A percentile compares a stretch with the other conserved stretches of the same genome.
phyloP scores from a whole-genome alignment of 2,797 vertebrate species.

The Spea hammondii region DNA sequence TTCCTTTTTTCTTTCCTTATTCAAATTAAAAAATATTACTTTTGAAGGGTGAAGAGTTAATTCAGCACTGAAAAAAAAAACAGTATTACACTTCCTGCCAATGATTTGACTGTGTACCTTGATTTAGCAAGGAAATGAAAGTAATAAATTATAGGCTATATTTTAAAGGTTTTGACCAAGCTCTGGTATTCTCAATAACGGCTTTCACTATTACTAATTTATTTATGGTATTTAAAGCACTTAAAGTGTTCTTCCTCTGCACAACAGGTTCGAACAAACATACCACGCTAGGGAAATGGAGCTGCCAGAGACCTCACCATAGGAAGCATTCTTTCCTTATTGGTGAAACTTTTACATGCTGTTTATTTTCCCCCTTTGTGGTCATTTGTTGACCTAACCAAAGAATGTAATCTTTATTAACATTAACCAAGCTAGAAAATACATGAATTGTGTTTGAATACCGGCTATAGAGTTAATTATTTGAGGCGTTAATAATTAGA shows the following conservation, averaged over 20 bases:
- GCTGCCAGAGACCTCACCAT: not conserved
- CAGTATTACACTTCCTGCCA: slow-evolving; percentile 37
- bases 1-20: not conserved
- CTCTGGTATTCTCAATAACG: slow-evolving; percentile 6
- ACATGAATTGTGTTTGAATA: not conserved
- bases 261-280: slow-evolving; percentile 20
- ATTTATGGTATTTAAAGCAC: slow-evolving; percentile 25
- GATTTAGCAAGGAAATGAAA: slow-evolving; percentile 48
- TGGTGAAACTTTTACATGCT: not conserved
- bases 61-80: slow-evolving; percentile 27
- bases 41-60: slow-evolving; percentile 32
- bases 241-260: slow-evolving; percentile 13
- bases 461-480: not conserved
- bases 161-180: slow-evolving; percentile 32
- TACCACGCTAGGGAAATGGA: not conserved
- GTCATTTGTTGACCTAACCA: not conserved
- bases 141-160: slow-evolving; percentile 40
- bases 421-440: not conserved
- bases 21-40: not conserved
- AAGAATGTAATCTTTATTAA: slow-evolving; percentile 16
- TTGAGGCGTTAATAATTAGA: not conserved
- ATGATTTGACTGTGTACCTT: slow-evolving; percentile 31
- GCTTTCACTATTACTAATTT: slow-evolving; percentile 16
- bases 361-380: slow-evolving; percentile 14
- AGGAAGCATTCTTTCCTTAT: not conserved